Percentiles rank a stretch among this genome's conserved stretches.
These are phyloP conservation scores for Enteromius trimaculatus DNA, from an alignment of 2,797 vertebrate species.

Conservation along the genomic window DNA sequence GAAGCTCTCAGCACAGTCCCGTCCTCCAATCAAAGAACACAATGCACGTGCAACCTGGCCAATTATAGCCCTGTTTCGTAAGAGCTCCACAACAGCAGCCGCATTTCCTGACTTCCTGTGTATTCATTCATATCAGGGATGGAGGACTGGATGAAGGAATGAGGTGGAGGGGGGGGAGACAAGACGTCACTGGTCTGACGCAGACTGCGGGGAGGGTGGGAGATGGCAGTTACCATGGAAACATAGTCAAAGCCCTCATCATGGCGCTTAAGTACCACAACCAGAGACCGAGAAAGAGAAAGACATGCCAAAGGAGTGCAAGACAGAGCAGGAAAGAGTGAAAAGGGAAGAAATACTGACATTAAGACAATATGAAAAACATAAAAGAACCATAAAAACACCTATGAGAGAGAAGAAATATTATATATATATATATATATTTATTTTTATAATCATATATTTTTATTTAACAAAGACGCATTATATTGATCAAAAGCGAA, in stretches of 20 bases:
- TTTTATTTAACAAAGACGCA: no score
- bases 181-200: slow-evolving; percentile 46
- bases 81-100: slow-evolving; percentile 21
- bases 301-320: neutral
- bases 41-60: slow-evolving; percentile 13
- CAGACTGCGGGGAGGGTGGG: slow-evolving; percentile 30
- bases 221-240: slow-evolving; percentile 49
- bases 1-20: neutral
- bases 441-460: no score
- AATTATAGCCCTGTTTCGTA: slow-evolving; percentile 37
- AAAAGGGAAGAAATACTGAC: neutral
- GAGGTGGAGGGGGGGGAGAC: slow-evolving; percentile 4
- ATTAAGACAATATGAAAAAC: neutral
- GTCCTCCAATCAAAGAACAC: slow-evolving; percentile 11
- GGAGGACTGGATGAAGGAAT: slow-evolving; percentile 16
- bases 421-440: no score
- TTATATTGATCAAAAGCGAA: neutral
- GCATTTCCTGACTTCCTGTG: slow-evolving; percentile 35
- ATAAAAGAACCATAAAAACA: neutral
- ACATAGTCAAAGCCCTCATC: slow-evolving; percentile 41
- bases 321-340: neutral
- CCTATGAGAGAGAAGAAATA: neutral
- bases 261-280: slow-evolving; percentile 32
- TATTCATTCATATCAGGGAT: slow-evolving; percentile 25
- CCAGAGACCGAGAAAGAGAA: neutral